These are phyloP conservation scores for Pristionchus entomophagus DNA, from an alignment of 2,888 invertebrate genomes.

Conservation along the genomic window DNA sequence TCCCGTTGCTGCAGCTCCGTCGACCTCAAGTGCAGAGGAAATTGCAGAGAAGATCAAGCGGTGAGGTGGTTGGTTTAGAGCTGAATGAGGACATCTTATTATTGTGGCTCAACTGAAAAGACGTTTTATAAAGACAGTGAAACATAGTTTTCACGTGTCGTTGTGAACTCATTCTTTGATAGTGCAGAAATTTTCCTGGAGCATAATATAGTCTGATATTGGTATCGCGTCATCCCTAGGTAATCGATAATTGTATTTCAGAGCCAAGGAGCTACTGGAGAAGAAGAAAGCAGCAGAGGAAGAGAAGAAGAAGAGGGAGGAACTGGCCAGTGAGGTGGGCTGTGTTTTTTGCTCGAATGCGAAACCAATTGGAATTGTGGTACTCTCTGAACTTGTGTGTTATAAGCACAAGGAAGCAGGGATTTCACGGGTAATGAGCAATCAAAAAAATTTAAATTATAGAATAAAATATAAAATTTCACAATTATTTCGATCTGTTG, in stretches of 20 bases:
- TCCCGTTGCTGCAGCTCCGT: not conserved
- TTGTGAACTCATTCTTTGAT: not conserved
- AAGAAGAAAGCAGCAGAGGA: conserved; percentile 54
- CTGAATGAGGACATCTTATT: not conserved
- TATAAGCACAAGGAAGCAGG: too few species aligned
- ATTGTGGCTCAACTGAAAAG: not conserved
- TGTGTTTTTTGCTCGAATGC: too few species aligned
- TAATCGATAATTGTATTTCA: conserved; percentile 6
- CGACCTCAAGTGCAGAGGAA: conserved; percentile 39
- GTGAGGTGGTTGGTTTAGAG: not conserved
- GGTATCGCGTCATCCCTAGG: too few species aligned
- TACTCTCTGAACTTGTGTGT: too few species aligned
- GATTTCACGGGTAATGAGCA: too few species aligned
- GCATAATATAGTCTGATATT: too few species aligned
- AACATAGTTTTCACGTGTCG: not conserved
- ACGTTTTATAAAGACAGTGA: not conserved
- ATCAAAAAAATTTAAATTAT: too few species aligned
- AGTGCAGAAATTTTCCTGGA: too few species aligned
- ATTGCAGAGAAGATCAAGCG: conserved; percentile 49
- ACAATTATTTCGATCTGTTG: too few species aligned
- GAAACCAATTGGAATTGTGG: too few species aligned
- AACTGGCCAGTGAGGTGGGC: conserved; percentile 49
- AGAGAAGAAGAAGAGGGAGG: conserved; percentile 55
- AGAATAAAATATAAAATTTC: too few species aligned
- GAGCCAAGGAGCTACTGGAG: conserved; percentile 58